Base-by-base conservation (phyloP, 2,888 invertebrate species). In the Drosophila subsilvestris region DNA sequence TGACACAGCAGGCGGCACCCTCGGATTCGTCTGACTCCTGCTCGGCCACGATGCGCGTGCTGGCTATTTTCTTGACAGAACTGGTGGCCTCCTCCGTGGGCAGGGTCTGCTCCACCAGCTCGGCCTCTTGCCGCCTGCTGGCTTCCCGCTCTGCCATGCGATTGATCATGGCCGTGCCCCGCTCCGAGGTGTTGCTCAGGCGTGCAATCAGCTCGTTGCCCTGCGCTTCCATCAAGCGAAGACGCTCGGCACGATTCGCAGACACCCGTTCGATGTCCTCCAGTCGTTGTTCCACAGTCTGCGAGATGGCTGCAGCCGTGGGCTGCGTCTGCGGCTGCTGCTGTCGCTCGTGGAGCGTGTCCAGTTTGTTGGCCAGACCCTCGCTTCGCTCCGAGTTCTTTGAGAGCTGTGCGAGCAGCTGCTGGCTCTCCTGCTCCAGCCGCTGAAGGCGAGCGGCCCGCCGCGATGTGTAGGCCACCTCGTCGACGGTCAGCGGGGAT, bases 371-470 rank as follows among this genome's bases (percentile, higher is more conserved):
- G 18, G 78, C 80, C 9, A 92, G 54, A 1, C 61, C 74, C 2
- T 83, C 86, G 0, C 90, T 89, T 3, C 90, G 89, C 47, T 90
- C 81, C 17, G 85, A 76, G 42, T 90, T 91, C 32, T 79, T 79
- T 0, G 90, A 72, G 2, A 91, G 79, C 53, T 83, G 88, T 0
- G 75, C 63, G 48, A 96, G 94, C 14, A 97, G 92, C 75, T 95
- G 94, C 79, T 95, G 94, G 17, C 96, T 96, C 91, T 97, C 96
- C 80, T 96, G 96, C 92, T 97, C 97, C 57, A 98, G 92, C 51
- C 95, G 91, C 90, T 78, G 92, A 44, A 87, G 70, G 5, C 90
- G 85, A 3, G 90, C 91, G 0, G 91, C 78, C 2, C 91, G 79
- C 0, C 87, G 86, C 1, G 81, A 68, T 0, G 89, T 89, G 42